Evolutionary conservation across 2,888 invertebrate species (phyloP).

Genomic region (Noctua janthe): DNA sequence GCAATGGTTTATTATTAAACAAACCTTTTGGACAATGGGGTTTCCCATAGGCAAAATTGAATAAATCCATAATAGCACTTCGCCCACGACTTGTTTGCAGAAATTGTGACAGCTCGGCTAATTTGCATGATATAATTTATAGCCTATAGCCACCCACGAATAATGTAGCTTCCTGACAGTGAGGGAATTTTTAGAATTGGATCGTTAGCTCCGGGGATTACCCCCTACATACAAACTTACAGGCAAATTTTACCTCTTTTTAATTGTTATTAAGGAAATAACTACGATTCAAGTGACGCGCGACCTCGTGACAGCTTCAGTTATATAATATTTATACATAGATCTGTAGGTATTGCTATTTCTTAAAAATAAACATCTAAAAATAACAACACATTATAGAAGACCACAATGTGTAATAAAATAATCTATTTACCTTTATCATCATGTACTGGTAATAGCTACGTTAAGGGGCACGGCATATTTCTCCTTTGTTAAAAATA

Average conservation of each 20-base stretch:
- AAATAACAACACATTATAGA: background rate
- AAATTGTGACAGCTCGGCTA: too few relatives aligned
- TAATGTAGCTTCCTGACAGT: too few relatives aligned
- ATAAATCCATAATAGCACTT: background rate
- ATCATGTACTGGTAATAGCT: background rate
- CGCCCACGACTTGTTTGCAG: too few relatives aligned
- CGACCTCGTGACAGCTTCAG: background rate
- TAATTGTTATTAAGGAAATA: background rate
- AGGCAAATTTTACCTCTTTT: too few relatives aligned
- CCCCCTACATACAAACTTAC: too few relatives aligned
- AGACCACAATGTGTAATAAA: background rate
- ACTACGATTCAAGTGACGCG: background rate
- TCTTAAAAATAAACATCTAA: constrained; percentile 5
- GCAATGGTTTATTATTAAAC: background rate
- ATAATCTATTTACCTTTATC: constrained; percentile 4
- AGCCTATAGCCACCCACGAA: too few relatives aligned
- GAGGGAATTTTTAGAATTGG: too few relatives aligned
- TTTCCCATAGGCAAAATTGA: background rate
- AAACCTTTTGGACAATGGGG: background rate
- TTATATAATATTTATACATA: background rate
- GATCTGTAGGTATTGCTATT: background rate
- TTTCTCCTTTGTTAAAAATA: constrained; percentile 58
- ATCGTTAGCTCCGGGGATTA: too few relatives aligned
- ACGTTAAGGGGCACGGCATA: constrained; percentile 28
- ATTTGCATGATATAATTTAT: too few relatives aligned